Evolutionary conservation across 1,140 invertebrate genomes (phyloP), one percentile per base, ranked within the genome.

Genomic region (Cherax quadricarinatus): DNA sequence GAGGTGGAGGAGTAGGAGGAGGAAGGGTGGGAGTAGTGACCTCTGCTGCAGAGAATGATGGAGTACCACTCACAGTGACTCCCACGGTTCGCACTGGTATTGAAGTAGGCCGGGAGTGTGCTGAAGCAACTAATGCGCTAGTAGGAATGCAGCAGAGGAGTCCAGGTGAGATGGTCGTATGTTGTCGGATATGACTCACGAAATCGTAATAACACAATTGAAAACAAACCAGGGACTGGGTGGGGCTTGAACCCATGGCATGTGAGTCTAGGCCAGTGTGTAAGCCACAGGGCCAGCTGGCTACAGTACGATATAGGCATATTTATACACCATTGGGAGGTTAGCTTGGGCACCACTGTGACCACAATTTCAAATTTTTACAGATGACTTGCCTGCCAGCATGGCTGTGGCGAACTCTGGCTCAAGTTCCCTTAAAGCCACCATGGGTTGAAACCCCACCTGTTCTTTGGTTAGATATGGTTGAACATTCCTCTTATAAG

Each of bases 41-140:
- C 7, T 85, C 85, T 84, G 30, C 70, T 21, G 48, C 85, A 57
- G 82, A 84, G 24, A 88, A 86, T 41, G 82, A 81, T 7, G 85
- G 75, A 12, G 88, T 78, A 51, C 82, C 81, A 62, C 82, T 78
- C 70, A 85, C 85, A 9, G 80, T 89, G 21, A 62, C 87, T 21
- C 86, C 92, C 49, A 16, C 51, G 14, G 95, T 96, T 53, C 96
- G 96, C 94, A 95, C 95, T 78, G 96, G 96, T 75, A 96, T 97
- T 84, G 96, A 96, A 95, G 94, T 96, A 85, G 96, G 96, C 24
- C 95, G 96, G 1, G 96, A 97, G 94, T 96, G 96, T 94, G 93
- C 96, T 10, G 96, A 96, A 89, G 66, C 78, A 53, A 73, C 89
- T 70, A 79, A 85, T 57, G 57, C 89, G 16, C 83, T 86, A 78